Percentiles rank a stretch among this genome's conserved stretches.
Evolutionary conservation across 2,797 vertebrate genomes (phyloP).

Genomic region (Tenualosa ilisha): DNA sequence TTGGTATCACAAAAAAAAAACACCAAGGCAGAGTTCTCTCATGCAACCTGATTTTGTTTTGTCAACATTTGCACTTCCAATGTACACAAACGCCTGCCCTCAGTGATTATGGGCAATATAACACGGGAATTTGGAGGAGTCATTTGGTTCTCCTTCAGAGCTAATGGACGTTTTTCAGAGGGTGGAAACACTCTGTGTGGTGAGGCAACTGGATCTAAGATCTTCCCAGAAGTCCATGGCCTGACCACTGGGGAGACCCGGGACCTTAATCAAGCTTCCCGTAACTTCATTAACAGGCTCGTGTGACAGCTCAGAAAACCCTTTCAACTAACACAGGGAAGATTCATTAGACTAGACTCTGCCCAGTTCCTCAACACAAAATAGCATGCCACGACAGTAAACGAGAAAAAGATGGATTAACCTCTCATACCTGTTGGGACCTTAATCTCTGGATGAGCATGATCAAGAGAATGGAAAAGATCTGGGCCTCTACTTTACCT

Average conservation of each 20-base stretch:
- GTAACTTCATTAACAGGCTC: conserved; percentile 4
- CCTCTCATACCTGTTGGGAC: conserved; percentile 28
- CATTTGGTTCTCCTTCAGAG: neutral
- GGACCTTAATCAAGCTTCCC: conserved; percentile 42
- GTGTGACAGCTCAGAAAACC: neutral
- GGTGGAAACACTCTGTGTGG: conserved; percentile 17
- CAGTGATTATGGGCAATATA: conserved; percentile 41
- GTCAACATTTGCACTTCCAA: conserved; percentile 62
- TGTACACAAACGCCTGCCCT: conserved; percentile 53
- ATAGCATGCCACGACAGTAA: neutral
- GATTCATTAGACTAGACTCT: neutral
- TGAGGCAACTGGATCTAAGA: conserved; percentile 7
- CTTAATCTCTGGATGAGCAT: conserved; percentile 50
- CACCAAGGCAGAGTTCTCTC: conserved; percentile 43
- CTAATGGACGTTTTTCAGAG: neutral
- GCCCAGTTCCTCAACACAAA: neutral
- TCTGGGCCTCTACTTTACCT: conserved; percentile 64
- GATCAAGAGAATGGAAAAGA: conserved; percentile 60
- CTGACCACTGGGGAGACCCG: conserved; percentile 37
- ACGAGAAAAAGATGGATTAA: conserved; percentile 27
- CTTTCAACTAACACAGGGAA: conserved; percentile 14
- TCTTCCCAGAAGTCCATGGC: conserved; percentile 11
- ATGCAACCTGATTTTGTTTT: conserved; percentile 62
- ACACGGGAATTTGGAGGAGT: conserved; percentile 34
- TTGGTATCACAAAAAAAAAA: conserved; percentile 42